These are phyloP conservation scores for Lepidothrix coronata DNA, from an alignment of 2,113 vertebrate genomes.

Conservation along the genomic window DNA sequence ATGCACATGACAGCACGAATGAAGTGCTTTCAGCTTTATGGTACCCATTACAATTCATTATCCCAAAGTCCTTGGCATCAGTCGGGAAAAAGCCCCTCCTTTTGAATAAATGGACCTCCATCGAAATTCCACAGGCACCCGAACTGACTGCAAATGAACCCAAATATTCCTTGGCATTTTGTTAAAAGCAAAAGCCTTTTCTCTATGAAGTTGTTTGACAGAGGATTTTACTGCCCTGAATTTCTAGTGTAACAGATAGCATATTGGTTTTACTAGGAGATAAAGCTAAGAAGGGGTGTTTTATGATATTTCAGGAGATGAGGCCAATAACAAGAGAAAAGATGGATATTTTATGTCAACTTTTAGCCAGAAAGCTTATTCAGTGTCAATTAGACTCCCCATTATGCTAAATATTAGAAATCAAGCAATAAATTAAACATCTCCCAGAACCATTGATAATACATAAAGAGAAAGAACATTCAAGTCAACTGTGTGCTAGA, in stretches of 20 bases:
- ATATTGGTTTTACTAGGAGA: not conserved
- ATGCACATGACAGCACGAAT: constrained; percentile 22
- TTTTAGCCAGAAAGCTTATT: not conserved
- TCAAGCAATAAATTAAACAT: not conserved
- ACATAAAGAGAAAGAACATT: not conserved
- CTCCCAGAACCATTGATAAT: not conserved
- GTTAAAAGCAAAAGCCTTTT: not conserved
- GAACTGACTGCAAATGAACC: constrained; percentile 6
- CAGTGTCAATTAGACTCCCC: not conserved
- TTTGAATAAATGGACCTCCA: not conserved
- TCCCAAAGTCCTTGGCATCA: constrained; percentile 6
- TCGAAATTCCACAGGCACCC: constrained; percentile 1
- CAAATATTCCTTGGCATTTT: not conserved
- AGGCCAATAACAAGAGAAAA: not conserved
- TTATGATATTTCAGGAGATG: not conserved
- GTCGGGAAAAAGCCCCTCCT: constrained; percentile 1
- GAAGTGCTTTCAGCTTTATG: constrained; percentile 20
- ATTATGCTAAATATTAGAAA: not conserved
- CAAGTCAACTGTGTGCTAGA: not conserved
- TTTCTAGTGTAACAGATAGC: not conserved
- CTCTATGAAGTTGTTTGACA: not conserved
- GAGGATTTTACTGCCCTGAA: not conserved
- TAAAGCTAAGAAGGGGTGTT: not conserved
- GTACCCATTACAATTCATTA: constrained; percentile 49
- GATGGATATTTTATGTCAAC: not conserved